Percentiles rank a stretch among this genome's conserved stretches.
Evolutionary conservation across 2,113 vertebrate genomes (phyloP).

Genomic region (Nannospalax galili): DNA sequence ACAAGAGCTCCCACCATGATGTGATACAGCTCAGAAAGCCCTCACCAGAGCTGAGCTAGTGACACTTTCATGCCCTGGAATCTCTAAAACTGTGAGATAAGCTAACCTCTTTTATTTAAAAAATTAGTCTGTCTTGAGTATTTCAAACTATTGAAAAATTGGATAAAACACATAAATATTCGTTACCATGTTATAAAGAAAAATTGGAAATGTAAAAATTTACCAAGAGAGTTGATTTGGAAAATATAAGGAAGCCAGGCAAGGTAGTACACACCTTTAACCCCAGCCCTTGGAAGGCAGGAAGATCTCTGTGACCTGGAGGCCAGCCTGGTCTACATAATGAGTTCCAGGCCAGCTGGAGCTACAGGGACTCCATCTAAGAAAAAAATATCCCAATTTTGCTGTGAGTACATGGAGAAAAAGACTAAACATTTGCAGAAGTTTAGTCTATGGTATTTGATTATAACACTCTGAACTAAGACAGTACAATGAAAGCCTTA

Average conservation of each 20-base stretch:
- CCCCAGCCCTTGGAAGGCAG: too few relatives aligned
- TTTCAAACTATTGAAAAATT: neutral
- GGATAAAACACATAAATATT: neutral
- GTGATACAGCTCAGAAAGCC: too few relatives aligned
- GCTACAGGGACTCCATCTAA: too few relatives aligned
- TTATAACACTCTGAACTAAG: neutral
- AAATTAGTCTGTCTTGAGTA: neutral
- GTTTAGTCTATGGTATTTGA: neutral
- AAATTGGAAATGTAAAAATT: slow-evolving; percentile 28
- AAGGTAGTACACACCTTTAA: too few relatives aligned
- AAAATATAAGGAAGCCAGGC: neutral
- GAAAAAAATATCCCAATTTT: neutral
- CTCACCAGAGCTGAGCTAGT: neutral
- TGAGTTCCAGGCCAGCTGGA: too few relatives aligned
- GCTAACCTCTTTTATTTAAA: neutral
- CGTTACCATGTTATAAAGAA: neutral
- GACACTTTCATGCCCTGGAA: neutral
- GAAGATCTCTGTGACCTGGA: too few relatives aligned
- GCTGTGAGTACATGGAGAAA: too few relatives aligned
- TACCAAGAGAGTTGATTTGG: neutral
- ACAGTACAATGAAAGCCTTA: neutral
- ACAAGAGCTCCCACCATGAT: too few relatives aligned
- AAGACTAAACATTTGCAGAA: neutral
- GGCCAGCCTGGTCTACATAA: too few relatives aligned
- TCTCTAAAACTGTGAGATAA: neutral